Percentiles rank a stretch among this genome's conserved stretches.
phyloP scores from a whole-genome alignment of 2,797 vertebrate genomes.

The Cynodonichthys magdalenae region DNA sequence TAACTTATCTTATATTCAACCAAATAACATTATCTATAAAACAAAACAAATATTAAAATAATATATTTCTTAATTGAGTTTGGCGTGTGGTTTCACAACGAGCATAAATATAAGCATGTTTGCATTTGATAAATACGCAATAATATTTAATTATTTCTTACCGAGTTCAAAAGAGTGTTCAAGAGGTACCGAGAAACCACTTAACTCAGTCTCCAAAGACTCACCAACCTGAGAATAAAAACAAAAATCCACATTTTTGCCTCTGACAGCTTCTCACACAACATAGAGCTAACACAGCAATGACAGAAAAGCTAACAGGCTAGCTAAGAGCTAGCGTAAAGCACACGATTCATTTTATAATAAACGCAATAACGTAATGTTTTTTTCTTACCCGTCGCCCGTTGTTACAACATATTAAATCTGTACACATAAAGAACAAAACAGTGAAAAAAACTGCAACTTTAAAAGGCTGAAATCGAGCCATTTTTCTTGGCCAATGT shows the following conservation, averaged over 20 bases:
- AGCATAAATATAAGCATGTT: constrained; percentile 4
- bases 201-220: constrained; percentile 81
- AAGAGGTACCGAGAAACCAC: constrained; percentile 83
- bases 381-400: constrained; percentile 71
- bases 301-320: constrained; percentile 22
- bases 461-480: constrained; percentile 18
- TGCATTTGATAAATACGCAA: not conserved
- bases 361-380: not conserved
- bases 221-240: constrained; percentile 78
- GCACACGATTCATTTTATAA: not conserved
- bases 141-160: constrained; percentile 61
- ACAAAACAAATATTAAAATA: too few relatives aligned
- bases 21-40: too few relatives aligned
- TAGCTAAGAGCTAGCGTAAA: constrained; percentile 14
- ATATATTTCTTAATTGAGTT: too few relatives aligned
- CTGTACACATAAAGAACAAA: constrained; percentile 32
- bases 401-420: constrained; percentile 66
- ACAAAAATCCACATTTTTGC: constrained; percentile 37
- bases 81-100: too few relatives aligned
- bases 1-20: too few relatives aligned
- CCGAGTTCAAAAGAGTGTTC: constrained; percentile 93
- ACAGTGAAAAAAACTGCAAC: constrained; percentile 31
- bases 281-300: not conserved
- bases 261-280: not conserved
- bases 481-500: constrained; percentile 69